phyloP scores from a whole-genome alignment of 1,140 invertebrate genomes.

The Yoshiicerus persimilis region DNA sequence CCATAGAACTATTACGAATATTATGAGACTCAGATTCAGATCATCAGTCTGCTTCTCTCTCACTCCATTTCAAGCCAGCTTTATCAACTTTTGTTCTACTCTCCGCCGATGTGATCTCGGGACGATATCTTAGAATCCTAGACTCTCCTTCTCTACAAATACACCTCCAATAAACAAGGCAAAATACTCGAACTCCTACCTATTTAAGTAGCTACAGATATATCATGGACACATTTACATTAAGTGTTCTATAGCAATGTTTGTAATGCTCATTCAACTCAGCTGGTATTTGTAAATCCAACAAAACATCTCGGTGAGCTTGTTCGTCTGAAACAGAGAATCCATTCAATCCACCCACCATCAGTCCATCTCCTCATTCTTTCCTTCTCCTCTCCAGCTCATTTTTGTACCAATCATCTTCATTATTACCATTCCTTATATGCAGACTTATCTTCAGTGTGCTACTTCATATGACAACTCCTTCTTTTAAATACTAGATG shows the following conservation, averaged over 20 bases:
- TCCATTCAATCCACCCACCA: background rate
- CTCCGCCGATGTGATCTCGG: background rate
- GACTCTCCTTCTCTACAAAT: background rate
- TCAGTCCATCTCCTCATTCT: background rate
- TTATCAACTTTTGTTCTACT: background rate
- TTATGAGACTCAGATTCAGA: background rate
- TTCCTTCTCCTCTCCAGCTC: background rate
- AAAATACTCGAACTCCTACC: no score
- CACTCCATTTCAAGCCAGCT: background rate
- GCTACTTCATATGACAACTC: no score
- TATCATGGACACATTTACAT: no score
- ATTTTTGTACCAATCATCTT: background rate
- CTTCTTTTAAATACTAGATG: no score
- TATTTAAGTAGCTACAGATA: no score
- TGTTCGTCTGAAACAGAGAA: background rate
- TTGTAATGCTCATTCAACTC: background rate
- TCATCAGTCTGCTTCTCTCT: background rate
- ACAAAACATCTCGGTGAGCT: background rate
- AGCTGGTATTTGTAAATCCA: background rate
- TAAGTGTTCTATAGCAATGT: no score
- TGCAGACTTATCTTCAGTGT: no score
- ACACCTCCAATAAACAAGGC: no score
- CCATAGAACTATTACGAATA: background rate
- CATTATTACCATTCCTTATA: no score
- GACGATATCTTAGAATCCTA: background rate